Percentiles rank a stretch among this genome's conserved stretches.
Conservation (phyloP, 2,888 invertebrate genomes). For the Brachynemurus nebulosus region DNA sequence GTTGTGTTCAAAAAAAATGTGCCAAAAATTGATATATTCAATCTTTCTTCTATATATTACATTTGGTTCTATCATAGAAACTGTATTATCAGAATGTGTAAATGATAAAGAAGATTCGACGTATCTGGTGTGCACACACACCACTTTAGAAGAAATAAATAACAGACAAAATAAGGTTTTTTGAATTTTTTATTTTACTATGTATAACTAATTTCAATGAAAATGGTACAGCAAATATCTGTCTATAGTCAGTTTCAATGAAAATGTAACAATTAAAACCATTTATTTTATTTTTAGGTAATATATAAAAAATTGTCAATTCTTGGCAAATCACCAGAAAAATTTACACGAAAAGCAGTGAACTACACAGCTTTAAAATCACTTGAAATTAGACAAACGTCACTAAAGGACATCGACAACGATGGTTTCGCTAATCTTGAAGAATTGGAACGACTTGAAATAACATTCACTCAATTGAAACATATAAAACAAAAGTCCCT, state of each 20-base stretch:
- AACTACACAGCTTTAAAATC: no score
- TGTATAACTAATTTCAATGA: background rate
- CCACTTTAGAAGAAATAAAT: background rate
- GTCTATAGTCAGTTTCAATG: conserved; percentile 11
- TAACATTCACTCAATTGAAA: background rate
- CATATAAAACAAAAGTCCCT: background rate
- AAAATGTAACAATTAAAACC: no score
- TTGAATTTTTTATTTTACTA: no score
- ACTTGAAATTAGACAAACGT: no score
- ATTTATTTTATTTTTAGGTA: no score
- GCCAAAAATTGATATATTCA: no score
- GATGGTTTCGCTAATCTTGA: background rate
- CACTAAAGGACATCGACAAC: background rate
- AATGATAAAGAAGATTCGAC: background rate
- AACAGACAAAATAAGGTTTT: background rate
- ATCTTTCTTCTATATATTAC: no score
- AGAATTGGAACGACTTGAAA: background rate
- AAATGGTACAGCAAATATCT: conserved; percentile 18
- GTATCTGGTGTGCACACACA: background rate
- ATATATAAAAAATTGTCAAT: no score
- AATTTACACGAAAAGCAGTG: no score
- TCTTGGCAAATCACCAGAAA: no score
- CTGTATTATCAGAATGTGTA: background rate
- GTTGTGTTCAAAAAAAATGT: no score
- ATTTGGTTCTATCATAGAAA: no score